phyloP scores from a whole-genome alignment of 2,113 vertebrate species.

The Lutjanus erythropterus region DNA sequence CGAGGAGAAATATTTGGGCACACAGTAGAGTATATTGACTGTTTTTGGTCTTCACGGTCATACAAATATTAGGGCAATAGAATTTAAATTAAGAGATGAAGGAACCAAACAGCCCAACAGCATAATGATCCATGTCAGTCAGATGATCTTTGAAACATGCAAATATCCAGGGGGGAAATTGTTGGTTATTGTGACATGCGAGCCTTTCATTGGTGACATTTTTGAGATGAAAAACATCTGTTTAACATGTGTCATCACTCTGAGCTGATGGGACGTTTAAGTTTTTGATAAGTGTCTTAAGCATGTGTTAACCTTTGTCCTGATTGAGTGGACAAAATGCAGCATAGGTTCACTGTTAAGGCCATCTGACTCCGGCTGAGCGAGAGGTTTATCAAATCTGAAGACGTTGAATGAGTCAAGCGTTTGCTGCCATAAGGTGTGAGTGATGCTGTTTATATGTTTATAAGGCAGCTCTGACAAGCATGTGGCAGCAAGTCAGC shows the following conservation, averaged over 20 bases:
- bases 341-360: no score
- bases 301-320: not conserved
- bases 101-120: not conserved
- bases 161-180: constrained; percentile 31
- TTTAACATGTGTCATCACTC: not conserved
- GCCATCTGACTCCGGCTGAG: constrained; percentile 2
- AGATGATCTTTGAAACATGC: constrained; percentile 34
- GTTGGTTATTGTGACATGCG: not conserved
- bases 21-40: not conserved
- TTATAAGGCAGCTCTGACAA: constrained; percentile 34
- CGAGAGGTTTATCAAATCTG: constrained; percentile 8
- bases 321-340: not conserved
- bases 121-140: constrained; percentile 31
- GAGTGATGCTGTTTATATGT: constrained; percentile 44
- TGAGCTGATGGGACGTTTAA: not conserved
- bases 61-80: not conserved
- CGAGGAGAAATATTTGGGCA: not conserved
- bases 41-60: not conserved
- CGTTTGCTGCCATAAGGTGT: constrained; percentile 27
- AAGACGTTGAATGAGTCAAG: constrained; percentile 48
- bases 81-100: not conserved
- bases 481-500: constrained; percentile 47
- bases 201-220: constrained; percentile 19
- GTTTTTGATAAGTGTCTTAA: not conserved
- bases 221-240: constrained; percentile 5